Evolutionary conservation across 2,113 vertebrate species (phyloP).

Genomic region (Rhynchomys soricoides): DNA sequence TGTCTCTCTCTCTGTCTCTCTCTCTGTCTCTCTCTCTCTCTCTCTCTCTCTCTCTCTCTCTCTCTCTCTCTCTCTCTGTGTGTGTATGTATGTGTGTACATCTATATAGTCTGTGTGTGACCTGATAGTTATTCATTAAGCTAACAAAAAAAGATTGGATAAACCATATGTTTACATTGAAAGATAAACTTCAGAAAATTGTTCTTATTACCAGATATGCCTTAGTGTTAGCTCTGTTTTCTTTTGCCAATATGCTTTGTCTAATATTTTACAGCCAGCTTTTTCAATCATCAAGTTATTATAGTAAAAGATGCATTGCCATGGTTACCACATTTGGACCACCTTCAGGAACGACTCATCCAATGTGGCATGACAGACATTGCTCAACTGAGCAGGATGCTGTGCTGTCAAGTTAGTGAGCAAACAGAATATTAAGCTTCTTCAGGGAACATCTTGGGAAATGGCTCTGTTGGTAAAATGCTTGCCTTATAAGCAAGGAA

Average conservation of each 20-base stretch:
- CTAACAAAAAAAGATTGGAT: constrained; percentile 29
- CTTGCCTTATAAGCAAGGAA: neutral
- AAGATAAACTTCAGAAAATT: constrained; percentile 72
- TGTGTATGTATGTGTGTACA: neutral
- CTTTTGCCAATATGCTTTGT: constrained; percentile 66
- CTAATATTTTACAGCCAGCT: constrained; percentile 61
- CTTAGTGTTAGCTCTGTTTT: constrained; percentile 65
- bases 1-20: neutral
- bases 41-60: neutral
- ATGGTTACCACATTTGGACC: neutral
- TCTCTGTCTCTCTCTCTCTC: no score
- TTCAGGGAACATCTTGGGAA: neutral
- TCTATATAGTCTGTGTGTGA: neutral
- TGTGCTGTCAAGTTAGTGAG: neutral
- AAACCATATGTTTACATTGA: constrained; percentile 53
- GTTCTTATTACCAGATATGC: constrained; percentile 69
- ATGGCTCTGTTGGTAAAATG: neutral
- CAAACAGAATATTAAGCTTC: neutral
- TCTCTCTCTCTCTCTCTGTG: neutral
- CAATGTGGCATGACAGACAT: neutral
- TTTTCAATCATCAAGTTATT: constrained; percentile 57
- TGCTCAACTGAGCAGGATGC: neutral
- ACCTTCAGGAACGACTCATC: neutral
- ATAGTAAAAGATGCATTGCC: constrained; percentile 11
- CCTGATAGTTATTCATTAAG: constrained; percentile 48